Conservation (phyloP, 2,113 vertebrate genomes). For the Heterotis niloticus region DNA sequence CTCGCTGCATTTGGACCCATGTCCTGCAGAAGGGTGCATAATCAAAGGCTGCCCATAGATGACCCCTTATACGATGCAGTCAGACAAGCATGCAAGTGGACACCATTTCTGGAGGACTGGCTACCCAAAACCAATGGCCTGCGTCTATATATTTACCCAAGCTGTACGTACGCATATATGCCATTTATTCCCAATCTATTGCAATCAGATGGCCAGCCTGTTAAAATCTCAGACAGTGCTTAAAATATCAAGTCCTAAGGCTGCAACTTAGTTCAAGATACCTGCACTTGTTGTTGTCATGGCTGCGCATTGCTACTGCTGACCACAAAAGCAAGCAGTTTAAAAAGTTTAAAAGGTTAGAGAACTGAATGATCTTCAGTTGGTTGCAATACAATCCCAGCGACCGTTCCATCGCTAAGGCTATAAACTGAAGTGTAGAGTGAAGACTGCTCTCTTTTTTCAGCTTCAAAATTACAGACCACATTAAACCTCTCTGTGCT, state of each 20-base stretch:
- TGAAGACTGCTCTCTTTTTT: not conserved
- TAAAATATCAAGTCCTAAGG: not conserved
- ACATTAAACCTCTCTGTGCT: constrained; percentile 18
- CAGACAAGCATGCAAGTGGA: not conserved
- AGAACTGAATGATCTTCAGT: not conserved
- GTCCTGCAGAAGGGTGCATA: not conserved
- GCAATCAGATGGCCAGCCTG: not conserved
- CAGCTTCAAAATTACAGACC: constrained; percentile 24
- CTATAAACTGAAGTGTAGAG: constrained; percentile 7
- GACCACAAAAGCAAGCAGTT: not conserved
- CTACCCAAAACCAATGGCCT: too few relatives aligned
- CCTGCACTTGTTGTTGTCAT: not conserved
- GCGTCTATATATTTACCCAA: too few relatives aligned
- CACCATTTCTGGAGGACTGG: not conserved
- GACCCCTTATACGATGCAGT: not conserved
- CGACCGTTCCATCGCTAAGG: not conserved
- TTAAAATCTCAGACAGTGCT: not conserved
- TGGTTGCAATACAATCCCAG: not conserved
- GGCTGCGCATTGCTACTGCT: not conserved
- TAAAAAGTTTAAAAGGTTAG: not conserved
- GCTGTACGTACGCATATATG: too few relatives aligned
- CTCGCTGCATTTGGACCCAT: not conserved
- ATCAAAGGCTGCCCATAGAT: not conserved
- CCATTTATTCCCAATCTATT: not conserved
- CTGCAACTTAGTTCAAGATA: not conserved